Evolutionary conservation across 2,113 vertebrate genomes (phyloP).

Genomic region (Nothoprocta perdicaria): DNA sequence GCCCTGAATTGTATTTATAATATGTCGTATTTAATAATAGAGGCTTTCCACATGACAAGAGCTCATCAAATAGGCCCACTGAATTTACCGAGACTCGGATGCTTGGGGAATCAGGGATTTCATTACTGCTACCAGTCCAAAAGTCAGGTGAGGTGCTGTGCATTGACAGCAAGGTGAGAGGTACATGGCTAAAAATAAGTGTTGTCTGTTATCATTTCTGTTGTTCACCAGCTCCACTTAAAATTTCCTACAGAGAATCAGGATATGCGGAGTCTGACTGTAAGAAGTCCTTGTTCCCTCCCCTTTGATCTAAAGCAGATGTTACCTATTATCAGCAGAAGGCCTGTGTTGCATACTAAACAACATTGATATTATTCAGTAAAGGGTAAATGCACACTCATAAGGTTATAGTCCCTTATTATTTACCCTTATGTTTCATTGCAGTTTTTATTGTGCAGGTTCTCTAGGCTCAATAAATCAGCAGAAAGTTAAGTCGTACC

Average conservation of each 20-base stretch:
- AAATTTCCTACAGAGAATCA: background rate
- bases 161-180: background rate
- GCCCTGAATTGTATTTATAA: background rate
- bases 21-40: background rate
- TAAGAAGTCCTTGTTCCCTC: background rate
- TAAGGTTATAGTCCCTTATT: background rate
- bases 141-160: background rate
- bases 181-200: background rate
- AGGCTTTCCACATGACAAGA: background rate
- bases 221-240: background rate
- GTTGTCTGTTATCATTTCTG: background rate
- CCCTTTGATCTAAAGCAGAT: slow-evolving; percentile 50
- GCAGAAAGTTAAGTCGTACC: background rate
- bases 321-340: slow-evolving; percentile 23
- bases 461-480: slow-evolving; percentile 4
- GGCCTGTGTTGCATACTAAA: background rate
- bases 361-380: background rate
- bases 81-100: background rate
- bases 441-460: background rate
- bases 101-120: background rate
- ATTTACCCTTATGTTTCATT: background rate
- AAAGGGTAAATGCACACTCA: background rate
- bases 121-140: background rate
- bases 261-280: background rate
- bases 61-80: background rate